Evolutionary conservation across 2,888 invertebrate genomes (phyloP).

Genomic region (Creontiades dilutus): DNA sequence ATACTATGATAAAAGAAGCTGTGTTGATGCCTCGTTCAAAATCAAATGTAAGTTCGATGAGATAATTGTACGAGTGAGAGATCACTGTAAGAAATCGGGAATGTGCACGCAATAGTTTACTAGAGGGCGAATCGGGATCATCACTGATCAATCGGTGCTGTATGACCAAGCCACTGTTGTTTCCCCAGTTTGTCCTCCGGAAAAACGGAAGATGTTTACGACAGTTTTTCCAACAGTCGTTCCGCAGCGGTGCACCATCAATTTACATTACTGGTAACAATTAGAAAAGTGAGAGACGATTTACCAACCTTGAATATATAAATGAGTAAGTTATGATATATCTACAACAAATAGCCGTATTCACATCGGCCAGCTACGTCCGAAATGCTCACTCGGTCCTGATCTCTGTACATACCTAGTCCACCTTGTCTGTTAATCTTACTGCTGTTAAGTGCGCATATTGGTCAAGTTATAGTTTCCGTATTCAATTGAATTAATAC

Average conservation of each 20-base stretch:
- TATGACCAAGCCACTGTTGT: background rate
- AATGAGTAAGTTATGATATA: no score
- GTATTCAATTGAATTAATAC: background rate
- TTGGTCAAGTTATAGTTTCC: no score
- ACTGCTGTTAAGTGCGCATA: no score
- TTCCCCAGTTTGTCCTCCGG: background rate
- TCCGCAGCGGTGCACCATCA: background rate
- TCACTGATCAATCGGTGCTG: constrained; percentile 34
- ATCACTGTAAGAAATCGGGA: background rate
- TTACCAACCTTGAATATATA: background rate
- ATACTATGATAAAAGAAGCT: constrained; percentile 66
- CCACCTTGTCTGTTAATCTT: background rate
- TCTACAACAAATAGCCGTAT: background rate
- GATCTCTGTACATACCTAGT: background rate
- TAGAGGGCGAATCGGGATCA: background rate
- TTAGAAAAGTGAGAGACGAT: background rate
- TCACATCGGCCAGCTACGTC: background rate
- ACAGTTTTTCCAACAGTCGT: background rate
- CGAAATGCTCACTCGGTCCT: background rate
- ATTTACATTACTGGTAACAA: no score
- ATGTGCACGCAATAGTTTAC: background rate
- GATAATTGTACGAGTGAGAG: background rate
- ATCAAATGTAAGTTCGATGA: constrained; percentile 57
- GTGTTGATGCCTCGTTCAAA: constrained; percentile 67
- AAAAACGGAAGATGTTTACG: background rate